phyloP scores from a whole-genome alignment of 2,888 invertebrate species.

The Erebia aethiops region DNA sequence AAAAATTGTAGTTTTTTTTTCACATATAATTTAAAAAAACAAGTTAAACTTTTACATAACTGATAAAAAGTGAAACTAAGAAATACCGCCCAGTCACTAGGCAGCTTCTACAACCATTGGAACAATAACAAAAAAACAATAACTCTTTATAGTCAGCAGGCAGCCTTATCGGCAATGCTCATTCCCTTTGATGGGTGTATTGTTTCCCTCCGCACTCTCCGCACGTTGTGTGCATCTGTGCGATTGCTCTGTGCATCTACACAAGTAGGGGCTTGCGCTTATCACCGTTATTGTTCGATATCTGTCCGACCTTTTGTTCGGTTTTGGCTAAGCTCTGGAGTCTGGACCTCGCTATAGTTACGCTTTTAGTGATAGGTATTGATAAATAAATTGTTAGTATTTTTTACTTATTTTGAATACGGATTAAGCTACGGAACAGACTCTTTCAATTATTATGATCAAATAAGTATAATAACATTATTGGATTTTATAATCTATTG shows the following conservation, averaged over 20 bases:
- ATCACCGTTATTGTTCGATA: conserved; percentile 38
- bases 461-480: too few relatives aligned
- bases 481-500: too few relatives aligned
- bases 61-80: too few relatives aligned
- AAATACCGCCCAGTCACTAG: too few relatives aligned
- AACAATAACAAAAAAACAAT: background rate
- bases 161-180: conserved; percentile 7
- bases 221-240: conserved; percentile 21
- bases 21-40: too few relatives aligned
- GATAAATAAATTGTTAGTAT: too few relatives aligned
- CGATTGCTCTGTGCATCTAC: conserved; percentile 13
- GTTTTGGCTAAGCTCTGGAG: background rate
- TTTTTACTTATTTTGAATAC: background rate
- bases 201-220: conserved; percentile 5
- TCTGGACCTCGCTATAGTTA: background rate
- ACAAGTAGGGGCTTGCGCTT: conserved; percentile 9
- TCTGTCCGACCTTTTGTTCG: background rate
- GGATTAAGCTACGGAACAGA: too few relatives aligned
- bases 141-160: background rate
- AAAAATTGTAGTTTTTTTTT: too few relatives aligned
- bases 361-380: background rate
- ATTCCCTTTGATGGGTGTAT: conserved; percentile 18
- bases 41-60: too few relatives aligned
- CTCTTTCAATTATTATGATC: too few relatives aligned
- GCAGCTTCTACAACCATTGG: too few relatives aligned